Percentiles rank a stretch among this genome's conserved stretches.
These are phyloP conservation scores for Characodon lateralis DNA, from an alignment of 2,797 vertebrate genomes.

Conservation along the genomic window DNA sequence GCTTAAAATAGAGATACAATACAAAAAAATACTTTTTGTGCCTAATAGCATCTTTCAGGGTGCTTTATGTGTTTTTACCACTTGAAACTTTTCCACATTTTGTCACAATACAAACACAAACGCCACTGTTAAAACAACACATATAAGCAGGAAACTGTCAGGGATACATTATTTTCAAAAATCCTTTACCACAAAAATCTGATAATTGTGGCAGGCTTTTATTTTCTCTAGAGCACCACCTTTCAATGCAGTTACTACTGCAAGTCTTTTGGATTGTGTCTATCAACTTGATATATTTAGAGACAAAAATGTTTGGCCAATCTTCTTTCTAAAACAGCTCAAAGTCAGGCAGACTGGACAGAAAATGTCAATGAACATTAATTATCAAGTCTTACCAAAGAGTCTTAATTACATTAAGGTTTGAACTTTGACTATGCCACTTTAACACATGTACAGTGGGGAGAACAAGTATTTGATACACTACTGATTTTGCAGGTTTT, in stretches of 20 bases:
- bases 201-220: no score
- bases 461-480: no score
- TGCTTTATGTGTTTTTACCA: background rate
- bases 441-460: background rate
- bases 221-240: no score
- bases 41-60: background rate
- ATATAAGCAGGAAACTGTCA: background rate
- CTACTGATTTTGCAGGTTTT: no score
- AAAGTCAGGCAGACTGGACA: no score
- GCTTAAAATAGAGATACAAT: no score
- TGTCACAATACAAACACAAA: background rate
- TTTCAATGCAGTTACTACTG: background rate
- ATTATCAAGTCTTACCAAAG: background rate
- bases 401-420: background rate
- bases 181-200: no score
- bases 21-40: background rate
- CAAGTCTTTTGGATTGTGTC: no score
- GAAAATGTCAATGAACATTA: no score
- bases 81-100: background rate
- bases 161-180: no score
- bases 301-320: background rate
- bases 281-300: no score
- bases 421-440: background rate
- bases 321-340: no score
- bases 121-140: background rate